These are phyloP conservation scores for Mastomys natalensis DNA, from an alignment of 2,113 vertebrate species.

Conservation along the genomic window DNA sequence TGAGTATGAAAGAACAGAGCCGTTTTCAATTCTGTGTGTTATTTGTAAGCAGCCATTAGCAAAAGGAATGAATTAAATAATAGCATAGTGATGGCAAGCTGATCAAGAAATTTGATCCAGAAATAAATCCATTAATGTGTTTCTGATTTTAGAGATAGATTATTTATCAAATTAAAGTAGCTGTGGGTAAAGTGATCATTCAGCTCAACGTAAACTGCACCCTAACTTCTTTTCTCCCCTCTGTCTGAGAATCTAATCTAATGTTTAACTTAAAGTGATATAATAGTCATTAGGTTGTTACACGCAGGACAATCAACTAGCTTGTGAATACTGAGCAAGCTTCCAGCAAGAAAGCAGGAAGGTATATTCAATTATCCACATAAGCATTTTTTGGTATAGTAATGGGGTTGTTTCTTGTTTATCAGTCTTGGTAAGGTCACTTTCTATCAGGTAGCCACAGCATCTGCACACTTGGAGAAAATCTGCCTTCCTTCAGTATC, in stretches of 20 bases:
- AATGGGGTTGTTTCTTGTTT: neutral
- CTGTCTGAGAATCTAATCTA: slow-evolving; percentile 8
- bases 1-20: neutral
- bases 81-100: slow-evolving; percentile 50
- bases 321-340: neutral
- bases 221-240: slow-evolving; percentile 36
- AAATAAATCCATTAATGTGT: slow-evolving; percentile 83
- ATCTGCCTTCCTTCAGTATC: neutral
- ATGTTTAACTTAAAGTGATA: slow-evolving; percentile 10
- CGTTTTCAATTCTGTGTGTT: slow-evolving; percentile 26
- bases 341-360: neutral
- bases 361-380: neutral
- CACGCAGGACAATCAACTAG: neutral
- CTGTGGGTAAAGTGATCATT: slow-evolving; percentile 80
- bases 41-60: slow-evolving; percentile 57
- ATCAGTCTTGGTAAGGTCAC: neutral
- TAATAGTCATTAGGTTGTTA: neutral
- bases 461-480: neutral
- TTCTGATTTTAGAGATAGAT: slow-evolving; percentile 85
- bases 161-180: slow-evolving; percentile 62
- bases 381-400: neutral
- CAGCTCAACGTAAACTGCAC: slow-evolving; percentile 42
- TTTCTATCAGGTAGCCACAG: neutral
- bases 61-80: slow-evolving; percentile 64
- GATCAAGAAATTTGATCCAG: slow-evolving; percentile 74